These are phyloP conservation scores for Anguilla marmorata DNA, from an alignment of 2,797 vertebrate species.

Conservation along the genomic window DNA sequence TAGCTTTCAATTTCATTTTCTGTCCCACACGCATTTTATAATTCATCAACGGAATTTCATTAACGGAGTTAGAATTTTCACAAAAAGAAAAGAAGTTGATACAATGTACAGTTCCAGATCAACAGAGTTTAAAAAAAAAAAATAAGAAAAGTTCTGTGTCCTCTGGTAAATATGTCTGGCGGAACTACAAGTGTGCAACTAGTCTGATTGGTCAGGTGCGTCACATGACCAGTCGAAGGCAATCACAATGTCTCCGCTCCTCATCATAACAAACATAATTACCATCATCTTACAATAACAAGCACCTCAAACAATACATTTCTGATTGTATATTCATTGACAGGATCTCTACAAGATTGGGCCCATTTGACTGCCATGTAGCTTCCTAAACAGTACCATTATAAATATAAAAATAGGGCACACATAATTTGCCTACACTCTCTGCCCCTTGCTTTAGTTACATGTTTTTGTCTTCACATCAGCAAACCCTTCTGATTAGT, in stretches of 20 bases:
- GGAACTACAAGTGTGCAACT: background rate
- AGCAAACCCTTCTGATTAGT: background rate
- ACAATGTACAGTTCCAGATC: background rate
- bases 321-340: background rate
- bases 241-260: background rate
- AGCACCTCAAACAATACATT: background rate
- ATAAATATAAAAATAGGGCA: background rate
- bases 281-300: background rate
- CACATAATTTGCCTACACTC: background rate
- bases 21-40: background rate
- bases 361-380: background rate
- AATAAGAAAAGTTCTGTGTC: background rate
- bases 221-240: background rate
- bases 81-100: background rate
- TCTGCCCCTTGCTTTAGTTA: background rate
- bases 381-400: background rate
- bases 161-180: background rate
- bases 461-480: background rate
- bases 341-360: background rate
- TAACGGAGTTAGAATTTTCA: background rate
- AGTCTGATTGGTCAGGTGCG: background rate
- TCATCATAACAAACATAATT: background rate
- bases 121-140: background rate
- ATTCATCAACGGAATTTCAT: background rate
- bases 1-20: background rate